Conservation (phyloP, 1,140 invertebrate genomes). For the Lanistes nyassanus region DNA sequence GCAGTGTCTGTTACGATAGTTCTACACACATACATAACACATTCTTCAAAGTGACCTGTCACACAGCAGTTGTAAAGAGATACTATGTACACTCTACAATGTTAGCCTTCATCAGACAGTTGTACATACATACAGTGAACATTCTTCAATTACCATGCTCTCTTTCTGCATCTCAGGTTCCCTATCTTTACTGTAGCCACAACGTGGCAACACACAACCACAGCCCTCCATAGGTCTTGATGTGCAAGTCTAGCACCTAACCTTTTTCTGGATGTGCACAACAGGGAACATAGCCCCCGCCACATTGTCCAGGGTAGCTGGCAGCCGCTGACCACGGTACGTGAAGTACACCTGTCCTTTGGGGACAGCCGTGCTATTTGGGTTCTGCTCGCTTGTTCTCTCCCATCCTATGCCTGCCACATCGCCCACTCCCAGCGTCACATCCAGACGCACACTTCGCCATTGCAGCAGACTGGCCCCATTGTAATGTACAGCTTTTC, state of each 20-base stretch:
- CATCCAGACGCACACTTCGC: conserved; percentile 65
- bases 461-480: conserved; percentile 66
- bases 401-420: conserved; percentile 68
- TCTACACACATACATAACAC: too few species aligned
- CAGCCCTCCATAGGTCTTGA: too few species aligned
- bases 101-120: too few species aligned
- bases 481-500: conserved; percentile 67
- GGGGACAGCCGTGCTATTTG: conserved; percentile 29
- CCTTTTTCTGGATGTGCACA: conserved; percentile 68
- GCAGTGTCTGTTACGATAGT: too few species aligned
- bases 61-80: too few species aligned
- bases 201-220: too few species aligned
- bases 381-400: conserved; percentile 50
- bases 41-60: too few species aligned
- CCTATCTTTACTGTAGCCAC: too few species aligned
- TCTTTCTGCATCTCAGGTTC: too few species aligned
- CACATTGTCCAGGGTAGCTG: conserved; percentile 62
- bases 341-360: conserved; percentile 65
- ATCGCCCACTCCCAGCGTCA: conserved; percentile 60
- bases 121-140: too few species aligned
- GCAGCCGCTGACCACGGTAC: conserved; percentile 58
- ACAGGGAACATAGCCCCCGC: conserved; percentile 65
- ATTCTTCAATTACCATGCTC: too few species aligned
- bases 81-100: too few species aligned
- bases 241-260: conserved; percentile 22